Conservation (phyloP, 2,797 vertebrate species). For the Fratercula arctica region DNA sequence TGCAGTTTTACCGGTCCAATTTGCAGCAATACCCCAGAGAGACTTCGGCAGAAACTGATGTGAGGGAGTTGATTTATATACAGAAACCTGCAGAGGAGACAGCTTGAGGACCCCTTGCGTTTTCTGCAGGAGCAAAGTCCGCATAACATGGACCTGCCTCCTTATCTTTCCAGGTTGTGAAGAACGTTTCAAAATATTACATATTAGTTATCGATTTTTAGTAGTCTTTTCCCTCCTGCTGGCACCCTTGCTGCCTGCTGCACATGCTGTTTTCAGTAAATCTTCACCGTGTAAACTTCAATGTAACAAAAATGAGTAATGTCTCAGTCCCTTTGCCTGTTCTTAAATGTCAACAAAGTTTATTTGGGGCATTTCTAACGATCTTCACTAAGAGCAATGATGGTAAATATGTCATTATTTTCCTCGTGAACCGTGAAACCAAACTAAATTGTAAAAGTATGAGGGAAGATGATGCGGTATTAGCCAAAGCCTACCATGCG, state of each 20-base stretch:
- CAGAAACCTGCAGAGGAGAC: not conserved
- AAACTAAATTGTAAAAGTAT: conserved; percentile 9
- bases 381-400: not conserved
- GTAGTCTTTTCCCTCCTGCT: not conserved
- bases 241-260: not conserved
- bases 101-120: accelerated
- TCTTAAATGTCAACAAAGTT: conserved; percentile 3
- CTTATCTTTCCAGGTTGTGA: not conserved
- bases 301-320: not conserved
- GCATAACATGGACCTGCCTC: not conserved
- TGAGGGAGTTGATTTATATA: not conserved
- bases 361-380: not conserved
- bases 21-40: not conserved
- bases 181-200: not conserved
- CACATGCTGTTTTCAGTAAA: not conserved
- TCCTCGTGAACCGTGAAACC: not conserved
- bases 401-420: conserved; percentile 6
- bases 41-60: not conserved
- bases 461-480: not conserved
- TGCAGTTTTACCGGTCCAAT: not conserved
- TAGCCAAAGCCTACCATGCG: conserved; percentile 12
- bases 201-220: not conserved
- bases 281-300: not conserved
- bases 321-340: not conserved
- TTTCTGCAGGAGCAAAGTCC: not conserved